These are phyloP conservation scores for Drosophila rufa DNA, from an alignment of 1,140 invertebrate species.

Conservation along the genomic window DNA sequence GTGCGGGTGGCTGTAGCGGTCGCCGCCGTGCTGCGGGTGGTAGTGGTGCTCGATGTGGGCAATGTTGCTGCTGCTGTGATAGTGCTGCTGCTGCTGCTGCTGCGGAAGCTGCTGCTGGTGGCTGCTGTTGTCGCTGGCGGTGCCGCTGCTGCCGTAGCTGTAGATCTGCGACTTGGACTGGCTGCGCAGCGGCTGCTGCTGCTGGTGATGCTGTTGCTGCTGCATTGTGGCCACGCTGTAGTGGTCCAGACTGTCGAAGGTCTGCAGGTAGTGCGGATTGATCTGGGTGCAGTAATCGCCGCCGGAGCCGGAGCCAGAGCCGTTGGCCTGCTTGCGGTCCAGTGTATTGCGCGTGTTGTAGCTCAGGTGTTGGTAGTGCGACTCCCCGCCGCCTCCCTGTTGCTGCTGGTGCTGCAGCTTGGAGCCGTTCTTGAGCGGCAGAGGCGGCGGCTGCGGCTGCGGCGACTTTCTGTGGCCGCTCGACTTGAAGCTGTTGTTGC, in stretches of 20 bases:
- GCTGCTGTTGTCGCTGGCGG: conserved; percentile 64
- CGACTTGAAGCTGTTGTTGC: conserved; percentile 76
- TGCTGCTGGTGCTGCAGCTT: conserved; percentile 54
- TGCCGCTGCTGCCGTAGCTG: conserved; percentile 77
- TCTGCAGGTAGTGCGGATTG: conserved; percentile 81
- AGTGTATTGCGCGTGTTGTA: conserved; percentile 73
- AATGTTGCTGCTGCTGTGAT: conserved; percentile 71
- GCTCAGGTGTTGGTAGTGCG: conserved; percentile 76
- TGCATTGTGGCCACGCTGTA: conserved; percentile 77
- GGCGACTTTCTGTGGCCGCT: conserved; percentile 66
- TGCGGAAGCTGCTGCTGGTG: conserved; percentile 53
- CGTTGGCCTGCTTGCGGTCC: conserved; percentile 62
- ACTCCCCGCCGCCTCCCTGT: conserved; percentile 43
- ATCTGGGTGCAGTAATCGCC: conserved; percentile 77
- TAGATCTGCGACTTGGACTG: conserved; percentile 83
- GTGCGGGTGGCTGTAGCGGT: conserved; percentile 55
- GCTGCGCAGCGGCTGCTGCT: conserved; percentile 73
- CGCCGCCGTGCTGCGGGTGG: conserved; percentile 49
- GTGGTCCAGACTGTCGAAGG: conserved; percentile 79
- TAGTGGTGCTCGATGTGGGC: conserved; percentile 74
- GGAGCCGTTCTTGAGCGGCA: conserved; percentile 72
- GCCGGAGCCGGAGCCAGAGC: conserved; percentile 21
- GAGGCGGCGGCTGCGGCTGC: conserved; percentile 67
- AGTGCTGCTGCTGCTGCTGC: conserved; percentile 62
- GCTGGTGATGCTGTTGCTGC: conserved; percentile 55